Base-by-base conservation (phyloP, 2,797 vertebrate genomes). In the Loriculus beryllinus region DNA sequence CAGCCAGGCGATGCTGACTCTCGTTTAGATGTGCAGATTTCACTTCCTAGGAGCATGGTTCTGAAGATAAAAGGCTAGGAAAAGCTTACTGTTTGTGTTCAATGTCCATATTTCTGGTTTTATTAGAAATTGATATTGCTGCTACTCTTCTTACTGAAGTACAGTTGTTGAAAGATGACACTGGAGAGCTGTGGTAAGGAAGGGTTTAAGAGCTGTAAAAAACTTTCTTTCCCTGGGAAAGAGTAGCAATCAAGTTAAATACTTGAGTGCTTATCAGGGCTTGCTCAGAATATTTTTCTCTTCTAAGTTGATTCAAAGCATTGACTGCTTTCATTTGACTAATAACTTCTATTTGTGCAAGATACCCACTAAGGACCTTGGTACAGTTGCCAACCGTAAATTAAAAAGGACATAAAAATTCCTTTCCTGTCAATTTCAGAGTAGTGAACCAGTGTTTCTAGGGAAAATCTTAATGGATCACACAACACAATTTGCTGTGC, bases 1-100 rank as follows among this genome's bases (percentile, higher is more conserved):
- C 17, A 3, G 43, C 69, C 4, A 7, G 42, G 48, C 1, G 54
- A 28, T 62, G 47, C 45, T 26, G 12, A 3, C 25, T 40, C 23
- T 40, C 31, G 0, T 8, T 26, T 7, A 4, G 64, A 7, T 25
- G 1, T 12, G 39, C 54, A 3, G 43, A 7, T 1, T 26, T 18
- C 20, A 15, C 8, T 76, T 70, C 10, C 54, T 19, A 28, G 82
- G 49, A 59, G 23, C 3, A 17, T 33, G 19, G 10, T 63, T 81
- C n/a, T 62, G 57, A 80, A 82, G 29, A 3, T 3, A 4, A 56
- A 82, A 35, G 7, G 19, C 25, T 47, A 35, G 29, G 51, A 40
- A 52, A 62, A 42, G 10, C 21, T n/a, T n/a, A 5, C 18, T 54
- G 2, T 7, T n/a, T 80, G 48, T 51, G 48, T 77, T 47, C 35